phyloP scores from a whole-genome alignment of 2,113 vertebrate genomes.

The Puffinus mauretanicus region DNA sequence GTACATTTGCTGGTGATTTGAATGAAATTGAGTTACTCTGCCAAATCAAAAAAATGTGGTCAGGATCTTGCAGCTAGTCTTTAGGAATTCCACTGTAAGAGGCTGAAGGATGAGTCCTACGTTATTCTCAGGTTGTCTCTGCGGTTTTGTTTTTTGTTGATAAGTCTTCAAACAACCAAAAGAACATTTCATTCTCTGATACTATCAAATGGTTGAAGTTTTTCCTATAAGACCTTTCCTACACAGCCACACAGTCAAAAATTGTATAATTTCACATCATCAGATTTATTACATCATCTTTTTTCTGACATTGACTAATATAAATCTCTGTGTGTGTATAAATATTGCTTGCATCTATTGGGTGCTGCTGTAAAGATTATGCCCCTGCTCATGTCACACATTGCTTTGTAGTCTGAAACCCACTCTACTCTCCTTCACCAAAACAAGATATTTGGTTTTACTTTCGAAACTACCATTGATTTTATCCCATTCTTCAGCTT shows the following conservation, averaged over 20 bases:
- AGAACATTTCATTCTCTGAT: background rate
- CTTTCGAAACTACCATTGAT: background rate
- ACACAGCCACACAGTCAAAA: background rate
- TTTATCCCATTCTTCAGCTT: background rate
- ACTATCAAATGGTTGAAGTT: background rate
- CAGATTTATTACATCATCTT: background rate
- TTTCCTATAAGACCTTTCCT: background rate
- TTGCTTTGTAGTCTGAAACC: background rate
- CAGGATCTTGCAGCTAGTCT: background rate
- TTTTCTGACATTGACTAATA: background rate
- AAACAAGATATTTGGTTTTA: background rate
- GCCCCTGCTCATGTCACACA: background rate
- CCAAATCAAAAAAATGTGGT: background rate
- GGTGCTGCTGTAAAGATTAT: background rate
- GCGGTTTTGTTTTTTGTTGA: background rate
- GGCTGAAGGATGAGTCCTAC: background rate
- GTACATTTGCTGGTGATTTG: background rate
- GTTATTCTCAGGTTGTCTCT: background rate
- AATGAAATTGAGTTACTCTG: background rate
- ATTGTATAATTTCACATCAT: background rate
- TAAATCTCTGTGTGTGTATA: background rate
- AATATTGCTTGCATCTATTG: background rate
- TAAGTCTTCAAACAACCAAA: background rate
- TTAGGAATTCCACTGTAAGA: background rate
- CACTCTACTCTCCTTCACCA: background rate